Percentiles rank a stretch among this genome's conserved stretches.
Evolutionary conservation across 1,140 invertebrate genomes (phyloP).

Genomic region (Neodiprion fabricii): DNA sequence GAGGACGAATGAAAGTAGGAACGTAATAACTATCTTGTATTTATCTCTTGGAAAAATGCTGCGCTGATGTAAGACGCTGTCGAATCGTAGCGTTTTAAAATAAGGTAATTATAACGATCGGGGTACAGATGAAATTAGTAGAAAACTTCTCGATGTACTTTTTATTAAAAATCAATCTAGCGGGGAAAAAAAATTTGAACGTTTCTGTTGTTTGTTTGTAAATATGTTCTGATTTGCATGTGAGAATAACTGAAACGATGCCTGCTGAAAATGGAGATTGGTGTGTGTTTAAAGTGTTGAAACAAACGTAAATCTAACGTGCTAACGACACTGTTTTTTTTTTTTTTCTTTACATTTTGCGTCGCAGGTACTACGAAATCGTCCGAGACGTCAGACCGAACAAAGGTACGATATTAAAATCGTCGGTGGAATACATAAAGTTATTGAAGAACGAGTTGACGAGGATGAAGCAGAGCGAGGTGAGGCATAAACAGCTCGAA

Average conservation of each 20-base stretch:
- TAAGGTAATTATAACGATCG: not conserved
- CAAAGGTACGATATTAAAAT: constrained; percentile 97
- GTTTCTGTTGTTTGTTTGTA: no score
- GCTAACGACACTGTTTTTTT: no score
- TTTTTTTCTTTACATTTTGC: no score
- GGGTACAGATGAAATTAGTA: not conserved
- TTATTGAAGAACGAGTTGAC: constrained; percentile 86
- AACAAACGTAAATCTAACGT: no score
- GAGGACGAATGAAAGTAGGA: no score
- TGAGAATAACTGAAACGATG: not conserved
- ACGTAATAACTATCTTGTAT: no score
- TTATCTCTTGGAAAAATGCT: no score
- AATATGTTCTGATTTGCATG: no score
- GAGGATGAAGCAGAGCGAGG: constrained; percentile 79
- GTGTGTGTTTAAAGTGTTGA: not conserved
- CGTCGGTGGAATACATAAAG: constrained; percentile 96
- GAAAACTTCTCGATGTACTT: no score
- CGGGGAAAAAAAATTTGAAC: no score
- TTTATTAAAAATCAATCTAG: no score
- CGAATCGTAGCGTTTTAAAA: not conserved
- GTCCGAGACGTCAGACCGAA: constrained; percentile 88
- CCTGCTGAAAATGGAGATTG: not conserved
- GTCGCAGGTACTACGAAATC: constrained; percentile 76
- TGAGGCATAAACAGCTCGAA: constrained; percentile 81
- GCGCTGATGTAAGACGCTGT: no score